Conservation (phyloP, 2,888 invertebrate genomes). For the Phytoseiulus persimilis region DNA sequence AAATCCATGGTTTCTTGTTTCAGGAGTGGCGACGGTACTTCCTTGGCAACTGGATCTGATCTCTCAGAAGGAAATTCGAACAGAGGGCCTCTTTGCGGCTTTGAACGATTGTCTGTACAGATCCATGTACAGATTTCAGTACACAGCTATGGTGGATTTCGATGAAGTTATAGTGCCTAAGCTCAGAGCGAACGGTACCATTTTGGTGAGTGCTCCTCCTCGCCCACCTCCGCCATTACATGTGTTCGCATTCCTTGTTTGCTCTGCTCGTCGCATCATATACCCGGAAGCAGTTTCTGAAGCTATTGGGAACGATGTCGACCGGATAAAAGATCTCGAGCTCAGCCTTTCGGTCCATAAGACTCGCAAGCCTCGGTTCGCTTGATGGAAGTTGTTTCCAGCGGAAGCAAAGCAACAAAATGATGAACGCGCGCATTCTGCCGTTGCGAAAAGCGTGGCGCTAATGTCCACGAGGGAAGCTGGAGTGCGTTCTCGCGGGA, state of each 20-base stretch:
- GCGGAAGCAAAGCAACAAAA: too few species aligned
- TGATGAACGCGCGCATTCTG: too few species aligned
- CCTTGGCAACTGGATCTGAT: slow-evolving; percentile 73
- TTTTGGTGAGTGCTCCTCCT: slow-evolving; percentile 53
- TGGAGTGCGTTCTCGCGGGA: background rate
- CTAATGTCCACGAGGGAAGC: too few species aligned
- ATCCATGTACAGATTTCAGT: slow-evolving; percentile 72
- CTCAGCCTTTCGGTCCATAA: too few species aligned
- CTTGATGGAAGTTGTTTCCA: too few species aligned
- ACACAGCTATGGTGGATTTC: slow-evolving; percentile 73
- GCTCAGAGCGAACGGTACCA: slow-evolving; percentile 61
- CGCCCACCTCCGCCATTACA: background rate
- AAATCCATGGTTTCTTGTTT: background rate
- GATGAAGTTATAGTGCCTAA: slow-evolving; percentile 80
- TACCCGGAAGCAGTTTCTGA: too few species aligned
- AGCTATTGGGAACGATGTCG: too few species aligned
- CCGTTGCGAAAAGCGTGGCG: too few species aligned
- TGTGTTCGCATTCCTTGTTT: background rate
- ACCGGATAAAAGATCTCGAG: too few species aligned
- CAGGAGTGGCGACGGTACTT: slow-evolving; percentile 59
- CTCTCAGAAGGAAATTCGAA: slow-evolving; percentile 77
- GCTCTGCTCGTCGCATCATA: background rate
- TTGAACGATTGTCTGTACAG: slow-evolving; percentile 86
- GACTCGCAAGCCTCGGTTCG: too few species aligned
- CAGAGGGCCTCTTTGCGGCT: slow-evolving; percentile 82